phyloP scores from a whole-genome alignment of 2,888 invertebrate genomes.

The Leistus spinibarbis region DNA sequence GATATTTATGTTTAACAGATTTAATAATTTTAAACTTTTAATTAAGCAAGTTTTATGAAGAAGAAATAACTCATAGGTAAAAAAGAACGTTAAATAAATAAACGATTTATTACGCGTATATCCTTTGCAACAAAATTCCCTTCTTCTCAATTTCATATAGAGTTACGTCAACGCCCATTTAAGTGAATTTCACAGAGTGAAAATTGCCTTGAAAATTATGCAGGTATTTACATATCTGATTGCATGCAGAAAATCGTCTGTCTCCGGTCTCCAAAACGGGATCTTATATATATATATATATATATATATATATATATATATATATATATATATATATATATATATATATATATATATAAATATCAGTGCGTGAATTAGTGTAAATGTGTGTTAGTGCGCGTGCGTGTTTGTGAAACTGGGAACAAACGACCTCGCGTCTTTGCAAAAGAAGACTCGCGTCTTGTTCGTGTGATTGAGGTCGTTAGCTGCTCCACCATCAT shows the following conservation, averaged over 20 bases:
- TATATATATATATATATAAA: not conserved
- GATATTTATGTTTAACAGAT: no score
- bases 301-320: not conserved
- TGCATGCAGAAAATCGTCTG: constrained; percentile 21
- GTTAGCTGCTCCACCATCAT: not conserved
- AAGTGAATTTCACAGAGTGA: not conserved
- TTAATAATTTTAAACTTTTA: no score
- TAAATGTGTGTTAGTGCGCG: not conserved
- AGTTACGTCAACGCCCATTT: not conserved
- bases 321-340: not conserved
- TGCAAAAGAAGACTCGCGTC: not conserved
- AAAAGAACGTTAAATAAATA: no score
- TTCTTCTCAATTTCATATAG: not conserved
- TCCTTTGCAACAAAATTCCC: no score
- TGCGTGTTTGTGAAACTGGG: not conserved
- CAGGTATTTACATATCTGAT: constrained; percentile 39
- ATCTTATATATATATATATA: not conserved
- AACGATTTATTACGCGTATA: no score
- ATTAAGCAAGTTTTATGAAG: no score
- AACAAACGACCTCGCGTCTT: not conserved
- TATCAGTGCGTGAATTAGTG: no score
- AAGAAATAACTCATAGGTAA: no score
- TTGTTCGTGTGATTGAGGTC: not conserved
- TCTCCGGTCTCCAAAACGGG: not conserved
- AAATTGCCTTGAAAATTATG: constrained; percentile 14